Percentiles rank a stretch among this genome's conserved stretches.
Conservation (phyloP, 2,113 vertebrate genomes). For the Paralichthys olivaceus region DNA sequence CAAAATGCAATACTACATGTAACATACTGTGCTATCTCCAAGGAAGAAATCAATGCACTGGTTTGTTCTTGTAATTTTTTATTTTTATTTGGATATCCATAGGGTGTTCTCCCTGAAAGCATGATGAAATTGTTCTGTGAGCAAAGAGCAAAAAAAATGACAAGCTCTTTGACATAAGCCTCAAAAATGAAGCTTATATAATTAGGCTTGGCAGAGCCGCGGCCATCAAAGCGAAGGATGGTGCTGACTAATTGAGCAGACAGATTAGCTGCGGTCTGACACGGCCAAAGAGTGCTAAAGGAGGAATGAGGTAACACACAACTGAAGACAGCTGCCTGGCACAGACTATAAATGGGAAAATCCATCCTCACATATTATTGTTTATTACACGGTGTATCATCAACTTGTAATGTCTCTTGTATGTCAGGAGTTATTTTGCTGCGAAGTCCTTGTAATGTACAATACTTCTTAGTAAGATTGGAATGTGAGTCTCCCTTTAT, state of each 20-base stretch:
- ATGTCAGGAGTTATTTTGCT: background rate
- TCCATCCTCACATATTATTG: background rate
- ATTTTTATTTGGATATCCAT: conserved; percentile 27
- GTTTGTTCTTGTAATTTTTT: conserved; percentile 39
- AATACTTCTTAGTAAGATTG: background rate
- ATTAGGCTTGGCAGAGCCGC: conserved; percentile 74
- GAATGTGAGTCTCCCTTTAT: background rate
- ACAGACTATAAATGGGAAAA: conserved; percentile 13
- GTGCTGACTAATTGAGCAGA: conserved; percentile 74
- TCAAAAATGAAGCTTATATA: conserved; percentile 71
- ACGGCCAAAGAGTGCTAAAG: conserved; percentile 60
- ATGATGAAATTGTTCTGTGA: conserved; percentile 52
- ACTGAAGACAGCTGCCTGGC: conserved; percentile 61
- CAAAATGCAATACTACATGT: conserved; percentile 1
- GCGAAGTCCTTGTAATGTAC: background rate
- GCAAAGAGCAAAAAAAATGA: conserved; percentile 53
- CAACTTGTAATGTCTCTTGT: background rate
- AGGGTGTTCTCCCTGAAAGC: conserved; percentile 28
- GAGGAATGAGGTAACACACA: conserved; percentile 54
- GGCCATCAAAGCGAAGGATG: conserved; percentile 68
- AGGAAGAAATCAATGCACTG: background rate
- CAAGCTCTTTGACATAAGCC: conserved; percentile 74
- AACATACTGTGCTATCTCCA: background rate
- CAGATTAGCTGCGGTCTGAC: conserved; percentile 72
- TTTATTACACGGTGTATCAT: background rate